Base-by-base conservation (phyloP, 2,113 vertebrate genomes). In the Tympanuchus pallidicinctus region DNA sequence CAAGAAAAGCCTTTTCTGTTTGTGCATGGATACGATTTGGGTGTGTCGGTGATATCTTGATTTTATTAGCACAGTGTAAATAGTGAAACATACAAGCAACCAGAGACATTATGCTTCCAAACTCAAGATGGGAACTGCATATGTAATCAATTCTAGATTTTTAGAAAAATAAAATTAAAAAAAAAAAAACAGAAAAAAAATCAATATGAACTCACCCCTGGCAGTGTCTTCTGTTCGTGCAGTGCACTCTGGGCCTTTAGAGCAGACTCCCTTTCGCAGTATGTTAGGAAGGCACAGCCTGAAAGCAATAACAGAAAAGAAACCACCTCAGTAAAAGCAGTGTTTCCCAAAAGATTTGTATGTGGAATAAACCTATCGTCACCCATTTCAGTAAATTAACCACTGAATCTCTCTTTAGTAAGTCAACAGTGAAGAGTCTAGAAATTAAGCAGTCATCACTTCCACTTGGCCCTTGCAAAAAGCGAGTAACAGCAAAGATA, bases 201-300 rank as follows among this genome's bases (percentile, higher is more conserved):
- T 78, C 8, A 52, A 13, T 77, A 70, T 76, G 78, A 95, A 98
- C 98, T 98, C 95, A 98, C 98, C 98, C 98, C 98, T 18, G 98
- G 98, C 92, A 98, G 97, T 32, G 98, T 98, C 98, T 98, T 98
- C 97, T 98, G 98, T 95, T 98, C 98, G 88, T 98, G 98, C 92
- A 98, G 96, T 56, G 98, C 98, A 14, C 98, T 98, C 97, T 98
- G 98, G 96, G 98, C 98, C 97, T 98, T 98, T 93, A 98, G 95
- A 93, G 98, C 98, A 89, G 98, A 98, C 96, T 98, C 98, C 94
- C 98, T 97, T 97, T 98, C 98, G 94, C 98, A 98, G 97, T 98
- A 98, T 72, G 98, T 98, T 97, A 98, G 97, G 98, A 98, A 98
- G 95, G 98, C 98, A 96, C 98, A 98, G 96, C 98, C 98, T 98